These are phyloP conservation scores for Myathropa florea DNA, from an alignment of 2,888 invertebrate species.

Conservation along the genomic window DNA sequence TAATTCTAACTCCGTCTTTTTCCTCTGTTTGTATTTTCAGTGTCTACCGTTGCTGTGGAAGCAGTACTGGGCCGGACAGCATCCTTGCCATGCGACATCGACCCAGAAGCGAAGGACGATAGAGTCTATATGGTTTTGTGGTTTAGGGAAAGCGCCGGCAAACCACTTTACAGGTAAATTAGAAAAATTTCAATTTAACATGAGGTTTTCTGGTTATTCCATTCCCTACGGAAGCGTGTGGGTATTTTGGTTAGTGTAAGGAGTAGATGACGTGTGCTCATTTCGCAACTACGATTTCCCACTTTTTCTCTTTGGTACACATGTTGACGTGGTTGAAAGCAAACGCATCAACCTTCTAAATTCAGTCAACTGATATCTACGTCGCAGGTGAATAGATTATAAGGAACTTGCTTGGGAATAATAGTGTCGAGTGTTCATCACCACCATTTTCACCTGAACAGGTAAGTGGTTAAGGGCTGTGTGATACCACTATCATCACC, in stretches of 20 bases:
- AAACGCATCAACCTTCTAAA: too few relatives aligned
- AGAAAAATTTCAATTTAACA: conserved; percentile 69
- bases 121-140: conserved; percentile 95
- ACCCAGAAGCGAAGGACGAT: conserved; percentile 90
- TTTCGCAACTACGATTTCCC: conserved; percentile 12
- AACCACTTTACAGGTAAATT: conserved; percentile 93
- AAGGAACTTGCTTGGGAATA: neutral
- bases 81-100: conserved; percentile 93
- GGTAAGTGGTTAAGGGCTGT: conserved; percentile 9
- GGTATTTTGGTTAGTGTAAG: neutral
- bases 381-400: neutral
- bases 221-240: neutral
- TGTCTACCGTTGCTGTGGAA: conserved; percentile 87
- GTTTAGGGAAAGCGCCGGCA: conserved; percentile 92
- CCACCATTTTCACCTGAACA: conserved; percentile 18
- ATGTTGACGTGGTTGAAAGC: neutral
- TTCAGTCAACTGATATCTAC: too few relatives aligned
- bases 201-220: conserved; percentile 55
- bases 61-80: conserved; percentile 92
- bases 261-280: neutral
- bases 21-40: conserved; percentile 79
- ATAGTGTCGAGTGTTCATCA: conserved; percentile 11
- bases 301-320: conserved; percentile 51
- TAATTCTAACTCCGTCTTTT: conserved; percentile 26
- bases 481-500: conserved; percentile 11